These are phyloP conservation scores for Pangasius krempfi DNA, from an alignment of 2,797 vertebrate genomes.

Conservation along the genomic window DNA sequence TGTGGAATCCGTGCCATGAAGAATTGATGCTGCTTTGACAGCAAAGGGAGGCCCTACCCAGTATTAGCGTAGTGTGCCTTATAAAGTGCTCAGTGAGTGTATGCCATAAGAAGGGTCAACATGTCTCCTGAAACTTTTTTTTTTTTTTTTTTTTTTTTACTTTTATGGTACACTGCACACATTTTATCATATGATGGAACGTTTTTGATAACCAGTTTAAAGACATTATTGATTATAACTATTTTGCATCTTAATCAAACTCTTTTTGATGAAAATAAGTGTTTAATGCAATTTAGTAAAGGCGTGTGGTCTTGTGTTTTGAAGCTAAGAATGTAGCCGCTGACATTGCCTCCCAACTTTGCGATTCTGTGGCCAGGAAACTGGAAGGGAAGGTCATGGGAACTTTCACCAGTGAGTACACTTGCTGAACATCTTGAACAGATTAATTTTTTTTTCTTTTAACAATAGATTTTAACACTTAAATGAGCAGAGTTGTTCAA, in stretches of 20 bases:
- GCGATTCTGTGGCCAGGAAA: conserved; percentile 95
- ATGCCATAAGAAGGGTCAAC: not conserved
- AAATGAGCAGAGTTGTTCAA: not conserved
- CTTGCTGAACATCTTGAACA: not conserved
- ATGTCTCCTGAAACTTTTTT: not conserved
- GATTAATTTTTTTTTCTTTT: not conserved
- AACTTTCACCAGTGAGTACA: conserved; percentile 89
- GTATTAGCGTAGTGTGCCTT: not conserved
- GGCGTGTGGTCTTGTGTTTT: conserved; percentile 10
- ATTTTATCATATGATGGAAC: not conserved
- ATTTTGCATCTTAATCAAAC: not conserved
- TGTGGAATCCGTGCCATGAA: not conserved
- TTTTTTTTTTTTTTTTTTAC: too few species aligned
- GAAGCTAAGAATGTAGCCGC: conserved; percentile 97
- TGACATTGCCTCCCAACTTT: conserved; percentile 91
- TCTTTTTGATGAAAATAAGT: not conserved
- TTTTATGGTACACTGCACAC: not conserved
- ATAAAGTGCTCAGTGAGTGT: not conserved
- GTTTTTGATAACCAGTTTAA: too few species aligned
- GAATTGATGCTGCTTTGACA: not conserved
- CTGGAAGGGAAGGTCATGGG: conserved; percentile 99
- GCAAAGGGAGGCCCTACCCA: not conserved
- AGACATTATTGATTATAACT: not conserved
- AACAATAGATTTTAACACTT: not conserved
- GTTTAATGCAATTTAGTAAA: not conserved